Conservation (phyloP, 37 sponge, comb jelly and placozoan species). For the Halisarca cf. caerulea region DNA sequence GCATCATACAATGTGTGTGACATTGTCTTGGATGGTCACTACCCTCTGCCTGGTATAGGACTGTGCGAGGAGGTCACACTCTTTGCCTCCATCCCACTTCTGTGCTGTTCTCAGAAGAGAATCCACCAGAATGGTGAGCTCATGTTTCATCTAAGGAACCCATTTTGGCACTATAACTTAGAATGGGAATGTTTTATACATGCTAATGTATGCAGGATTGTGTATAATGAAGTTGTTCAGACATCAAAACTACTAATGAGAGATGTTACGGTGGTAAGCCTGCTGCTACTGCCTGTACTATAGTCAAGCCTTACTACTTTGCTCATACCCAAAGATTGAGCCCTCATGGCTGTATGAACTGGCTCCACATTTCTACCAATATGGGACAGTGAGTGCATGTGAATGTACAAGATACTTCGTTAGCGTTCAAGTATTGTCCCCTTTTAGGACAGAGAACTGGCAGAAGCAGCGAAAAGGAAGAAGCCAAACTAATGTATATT, state of each 20-base stretch:
- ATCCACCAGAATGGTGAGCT: slow-evolving; percentile 18
- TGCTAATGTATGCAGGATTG: not conserved
- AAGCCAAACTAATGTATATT: not conserved
- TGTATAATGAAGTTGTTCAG: slow-evolving; percentile 35
- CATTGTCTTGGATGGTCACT: no score
- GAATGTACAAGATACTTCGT: no score
- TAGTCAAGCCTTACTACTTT: not conserved
- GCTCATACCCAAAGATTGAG: slow-evolving; percentile 64
- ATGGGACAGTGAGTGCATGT: slow-evolving; percentile 85
- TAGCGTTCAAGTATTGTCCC: not conserved
- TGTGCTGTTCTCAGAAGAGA: slow-evolving; percentile 46
- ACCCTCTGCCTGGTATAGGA: slow-evolving; percentile 19
- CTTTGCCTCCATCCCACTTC: slow-evolving; percentile 81
- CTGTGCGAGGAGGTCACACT: slow-evolving; percentile 78
- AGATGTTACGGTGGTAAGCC: slow-evolving; percentile 86
- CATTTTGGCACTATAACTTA: not conserved
- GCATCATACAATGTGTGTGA: no score
- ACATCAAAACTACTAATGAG: slow-evolving; percentile 80
- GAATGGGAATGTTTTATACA: not conserved
- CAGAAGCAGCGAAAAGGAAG: slow-evolving; percentile 68
- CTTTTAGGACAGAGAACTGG: slow-evolving; percentile 74
- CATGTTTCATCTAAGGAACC: not conserved
- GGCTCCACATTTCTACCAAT: slow-evolving; percentile 94
- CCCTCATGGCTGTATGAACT: slow-evolving; percentile 91
- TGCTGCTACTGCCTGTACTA: no score